Percentiles rank a stretch among this genome's conserved stretches.
phyloP scores from a whole-genome alignment of 2,888 invertebrate species.

The Allacma fusca region DNA sequence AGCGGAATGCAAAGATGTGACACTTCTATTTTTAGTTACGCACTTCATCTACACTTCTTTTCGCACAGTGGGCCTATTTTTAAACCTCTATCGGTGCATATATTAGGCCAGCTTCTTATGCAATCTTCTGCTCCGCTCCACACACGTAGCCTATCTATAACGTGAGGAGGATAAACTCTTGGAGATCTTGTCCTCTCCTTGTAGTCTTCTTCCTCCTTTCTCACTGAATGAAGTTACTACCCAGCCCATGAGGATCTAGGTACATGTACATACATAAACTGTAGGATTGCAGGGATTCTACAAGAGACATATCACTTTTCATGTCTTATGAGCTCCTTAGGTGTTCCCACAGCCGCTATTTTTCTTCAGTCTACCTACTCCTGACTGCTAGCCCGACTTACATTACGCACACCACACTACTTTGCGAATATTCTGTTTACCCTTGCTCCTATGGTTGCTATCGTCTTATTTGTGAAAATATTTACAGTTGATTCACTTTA shows the following conservation, averaged over 20 bases:
- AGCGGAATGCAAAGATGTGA: slow-evolving; percentile 43
- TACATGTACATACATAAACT: too few species aligned
- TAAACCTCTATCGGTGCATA: slow-evolving; percentile 11
- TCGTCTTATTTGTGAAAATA: neutral
- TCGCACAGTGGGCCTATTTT: slow-evolving; percentile 42
- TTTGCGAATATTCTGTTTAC: neutral
- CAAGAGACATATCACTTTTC: slow-evolving; percentile 15
- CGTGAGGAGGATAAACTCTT: neutral
- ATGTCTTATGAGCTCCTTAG: slow-evolving; percentile 20
- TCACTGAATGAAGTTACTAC: too few species aligned
- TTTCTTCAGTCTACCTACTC: slow-evolving; percentile 2
- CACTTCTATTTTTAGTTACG: slow-evolving; percentile 52
- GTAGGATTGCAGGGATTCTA: neutral
- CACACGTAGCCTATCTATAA: neutral
- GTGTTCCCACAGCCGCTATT: slow-evolving; percentile 6
- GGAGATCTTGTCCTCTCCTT: too few species aligned
- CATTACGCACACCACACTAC: too few species aligned
- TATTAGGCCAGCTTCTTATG: neutral
- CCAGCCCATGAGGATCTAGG: too few species aligned
- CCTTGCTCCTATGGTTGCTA: neutral
- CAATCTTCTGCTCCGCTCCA: neutral
- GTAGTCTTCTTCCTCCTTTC: too few species aligned
- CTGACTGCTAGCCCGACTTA: neutral
- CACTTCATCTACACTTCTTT: slow-evolving; percentile 35
- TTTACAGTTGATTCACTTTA: too few species aligned